Conservation (phyloP, 2,797 vertebrate species). For the Catharus ustulatus region DNA sequence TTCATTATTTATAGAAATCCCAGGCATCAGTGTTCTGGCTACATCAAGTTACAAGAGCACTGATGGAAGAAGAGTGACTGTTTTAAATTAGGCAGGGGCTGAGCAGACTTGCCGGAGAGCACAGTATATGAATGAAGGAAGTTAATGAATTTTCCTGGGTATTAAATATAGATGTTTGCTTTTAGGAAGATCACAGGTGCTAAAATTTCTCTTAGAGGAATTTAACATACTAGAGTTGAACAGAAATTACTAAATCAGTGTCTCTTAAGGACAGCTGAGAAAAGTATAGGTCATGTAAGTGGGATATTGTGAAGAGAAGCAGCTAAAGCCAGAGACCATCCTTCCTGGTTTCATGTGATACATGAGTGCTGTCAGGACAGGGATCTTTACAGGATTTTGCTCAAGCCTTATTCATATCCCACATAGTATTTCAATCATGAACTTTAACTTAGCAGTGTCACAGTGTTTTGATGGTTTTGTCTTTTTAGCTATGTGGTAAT, state of each 20-base stretch:
- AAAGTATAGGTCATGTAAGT: rapidly evolving
- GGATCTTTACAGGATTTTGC: neutral
- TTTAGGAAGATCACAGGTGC: neutral
- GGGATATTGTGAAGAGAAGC: neutral
- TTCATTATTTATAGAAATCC: conserved; percentile 30
- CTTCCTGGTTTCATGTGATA: neutral
- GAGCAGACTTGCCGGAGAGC: neutral
- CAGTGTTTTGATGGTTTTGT: neutral
- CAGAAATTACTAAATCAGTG: neutral
- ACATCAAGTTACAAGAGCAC: neutral
- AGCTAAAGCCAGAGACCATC: neutral
- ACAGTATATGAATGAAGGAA: neutral
- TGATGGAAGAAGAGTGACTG: neutral
- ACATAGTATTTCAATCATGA: neutral
- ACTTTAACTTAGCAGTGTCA: neutral
- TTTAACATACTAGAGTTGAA: neutral
- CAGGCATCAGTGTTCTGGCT: neutral
- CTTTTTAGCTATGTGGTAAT: neutral
- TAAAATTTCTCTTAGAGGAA: neutral
- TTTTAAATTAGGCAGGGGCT: neutral
- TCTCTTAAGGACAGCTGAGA: neutral
- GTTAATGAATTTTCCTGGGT: neutral
- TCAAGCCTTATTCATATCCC: neutral
- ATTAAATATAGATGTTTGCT: neutral
- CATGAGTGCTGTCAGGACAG: neutral